phyloP scores from a whole-genome alignment of 2,113 vertebrate species.

The Edolisoma coerulescens region DNA sequence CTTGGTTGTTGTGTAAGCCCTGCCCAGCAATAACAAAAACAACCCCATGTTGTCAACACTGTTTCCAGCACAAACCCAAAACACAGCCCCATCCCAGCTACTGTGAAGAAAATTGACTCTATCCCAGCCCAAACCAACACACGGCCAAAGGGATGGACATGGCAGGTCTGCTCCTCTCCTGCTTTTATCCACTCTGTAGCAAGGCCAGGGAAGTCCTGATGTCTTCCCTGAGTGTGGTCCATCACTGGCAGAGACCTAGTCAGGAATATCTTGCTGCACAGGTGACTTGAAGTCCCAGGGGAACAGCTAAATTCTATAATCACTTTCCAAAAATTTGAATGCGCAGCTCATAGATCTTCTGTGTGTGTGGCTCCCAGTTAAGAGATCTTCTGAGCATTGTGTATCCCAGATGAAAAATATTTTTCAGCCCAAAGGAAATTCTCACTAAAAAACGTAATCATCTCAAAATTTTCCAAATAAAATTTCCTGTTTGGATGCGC shows the following conservation, averaged over 20 bases:
- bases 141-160: neutral
- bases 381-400: neutral
- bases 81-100: neutral
- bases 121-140: neutral
- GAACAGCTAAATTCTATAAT: neutral
- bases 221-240: neutral
- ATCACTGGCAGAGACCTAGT: neutral
- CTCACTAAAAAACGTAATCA: neutral
- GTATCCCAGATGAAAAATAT: neutral
- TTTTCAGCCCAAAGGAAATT: neutral
- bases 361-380: neutral
- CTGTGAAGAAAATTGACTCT: neutral
- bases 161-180: neutral
- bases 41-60: rapidly evolving
- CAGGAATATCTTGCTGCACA: neutral
- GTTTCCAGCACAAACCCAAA: neutral
- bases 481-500: neutral
- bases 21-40: neutral
- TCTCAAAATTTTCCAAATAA: neutral
- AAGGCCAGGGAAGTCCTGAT: neutral
- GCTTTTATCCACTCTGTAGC: neutral
- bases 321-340: neutral
- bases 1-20: neutral
- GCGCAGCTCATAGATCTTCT: neutral
- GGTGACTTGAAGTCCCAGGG: neutral